Conservation (phyloP, 2,113 vertebrate species). For the Mirounga angustirostris region DNA sequence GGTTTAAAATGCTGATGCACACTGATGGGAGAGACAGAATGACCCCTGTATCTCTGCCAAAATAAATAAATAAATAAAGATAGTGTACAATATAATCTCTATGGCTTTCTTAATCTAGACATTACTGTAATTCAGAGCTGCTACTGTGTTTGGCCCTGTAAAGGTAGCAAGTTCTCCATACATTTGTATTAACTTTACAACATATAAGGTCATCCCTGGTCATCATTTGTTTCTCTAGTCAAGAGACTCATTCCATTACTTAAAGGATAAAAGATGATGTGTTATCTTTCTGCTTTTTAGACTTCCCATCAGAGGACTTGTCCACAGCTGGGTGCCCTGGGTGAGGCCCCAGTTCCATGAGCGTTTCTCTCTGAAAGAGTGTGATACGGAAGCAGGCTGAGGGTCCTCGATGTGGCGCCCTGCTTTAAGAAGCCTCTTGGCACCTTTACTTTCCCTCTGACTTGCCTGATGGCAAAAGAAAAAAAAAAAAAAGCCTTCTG, state of each 20-base stretch:
- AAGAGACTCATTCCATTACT: neutral
- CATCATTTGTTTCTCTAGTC: neutral
- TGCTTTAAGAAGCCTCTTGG: constrained; percentile 71
- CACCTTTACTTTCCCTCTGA: constrained; percentile 49
- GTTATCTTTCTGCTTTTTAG: neutral
- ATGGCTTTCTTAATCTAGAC: neutral
- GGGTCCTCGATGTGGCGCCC: neutral
- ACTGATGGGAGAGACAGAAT: neutral
- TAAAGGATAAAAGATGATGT: neutral
- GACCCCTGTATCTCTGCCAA: neutral
- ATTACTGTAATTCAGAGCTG: neutral
- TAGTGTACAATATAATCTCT: neutral
- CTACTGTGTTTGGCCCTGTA: neutral
- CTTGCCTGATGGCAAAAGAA: constrained; percentile 73
- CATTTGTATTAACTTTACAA: neutral
- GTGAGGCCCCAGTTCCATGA: neutral
- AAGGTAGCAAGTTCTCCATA: neutral
- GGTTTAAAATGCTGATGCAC: neutral
- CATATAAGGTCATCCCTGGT: neutral
- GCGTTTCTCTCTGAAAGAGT: neutral
- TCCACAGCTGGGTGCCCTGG: neutral
- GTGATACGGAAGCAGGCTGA: neutral
- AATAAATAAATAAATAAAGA: neutral
- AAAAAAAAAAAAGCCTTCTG: constrained; percentile 83
- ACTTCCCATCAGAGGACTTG: neutral